Evolutionary conservation across 2,113 vertebrate species (phyloP).

Genomic region (Passer domesticus): DNA sequence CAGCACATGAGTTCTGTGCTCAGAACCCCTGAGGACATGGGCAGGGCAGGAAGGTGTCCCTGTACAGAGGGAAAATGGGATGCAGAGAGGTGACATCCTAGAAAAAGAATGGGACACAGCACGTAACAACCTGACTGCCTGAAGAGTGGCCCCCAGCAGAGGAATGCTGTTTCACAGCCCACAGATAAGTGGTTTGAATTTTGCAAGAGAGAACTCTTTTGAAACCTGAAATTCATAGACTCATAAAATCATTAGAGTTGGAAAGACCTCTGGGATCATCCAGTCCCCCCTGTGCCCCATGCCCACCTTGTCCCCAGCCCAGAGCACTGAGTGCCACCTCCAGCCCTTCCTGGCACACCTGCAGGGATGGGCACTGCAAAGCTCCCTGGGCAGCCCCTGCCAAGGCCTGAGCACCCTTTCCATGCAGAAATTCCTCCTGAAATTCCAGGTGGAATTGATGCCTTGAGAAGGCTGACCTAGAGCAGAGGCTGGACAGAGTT

Average conservation of each 20-base stretch:
- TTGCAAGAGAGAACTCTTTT: not conserved
- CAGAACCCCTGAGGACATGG: not conserved
- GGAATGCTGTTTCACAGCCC: not conserved
- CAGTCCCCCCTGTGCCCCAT: fast-evolving
- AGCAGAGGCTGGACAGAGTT: not conserved
- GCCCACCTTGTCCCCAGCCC: not conserved
- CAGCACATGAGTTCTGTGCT: not conserved
- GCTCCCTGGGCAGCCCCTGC: not conserved
- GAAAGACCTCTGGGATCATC: not conserved
- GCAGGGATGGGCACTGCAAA: not conserved
- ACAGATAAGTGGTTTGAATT: not conserved
- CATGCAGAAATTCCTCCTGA: fast-evolving
- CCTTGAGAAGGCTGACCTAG: not conserved
- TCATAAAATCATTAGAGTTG: not conserved
- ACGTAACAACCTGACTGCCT: not conserved
- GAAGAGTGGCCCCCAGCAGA: not conserved
- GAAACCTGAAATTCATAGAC: not conserved
- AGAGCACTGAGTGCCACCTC: not conserved
- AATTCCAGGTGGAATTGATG: not conserved
- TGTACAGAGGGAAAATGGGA: not conserved
- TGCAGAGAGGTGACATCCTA: not conserved
- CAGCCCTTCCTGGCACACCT: not conserved
- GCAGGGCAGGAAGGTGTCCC: not conserved
- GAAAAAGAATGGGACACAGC: not conserved
- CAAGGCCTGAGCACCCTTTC: not conserved